These are phyloP conservation scores for Abscondita cerata DNA, from an alignment of 2,888 invertebrate species.

Conservation along the genomic window DNA sequence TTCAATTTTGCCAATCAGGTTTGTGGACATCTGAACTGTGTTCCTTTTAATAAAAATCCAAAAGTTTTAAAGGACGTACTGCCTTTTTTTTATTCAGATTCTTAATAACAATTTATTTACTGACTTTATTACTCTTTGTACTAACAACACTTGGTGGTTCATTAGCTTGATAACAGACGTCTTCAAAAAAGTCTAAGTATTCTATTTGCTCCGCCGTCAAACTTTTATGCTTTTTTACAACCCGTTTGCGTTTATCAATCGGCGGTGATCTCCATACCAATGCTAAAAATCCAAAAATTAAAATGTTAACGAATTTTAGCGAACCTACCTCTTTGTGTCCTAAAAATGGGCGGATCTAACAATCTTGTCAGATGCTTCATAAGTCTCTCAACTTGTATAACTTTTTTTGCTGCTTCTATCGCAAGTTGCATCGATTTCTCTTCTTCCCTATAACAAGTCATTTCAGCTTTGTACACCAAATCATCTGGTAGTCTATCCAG, in stretches of 20 bases:
- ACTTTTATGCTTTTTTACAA: conserved; percentile 42
- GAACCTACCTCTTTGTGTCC: conserved; percentile 40
- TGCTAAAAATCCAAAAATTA: not conserved
- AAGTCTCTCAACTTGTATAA: conserved; percentile 61
- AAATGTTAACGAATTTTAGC: not conserved
- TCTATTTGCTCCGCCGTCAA: conserved; percentile 49
- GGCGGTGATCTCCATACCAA: conserved; percentile 43
- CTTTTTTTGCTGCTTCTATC: conserved; percentile 65
- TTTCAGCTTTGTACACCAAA: conserved; percentile 62
- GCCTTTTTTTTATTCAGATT: not conserved
- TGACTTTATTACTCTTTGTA: no score
- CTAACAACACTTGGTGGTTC: no score
- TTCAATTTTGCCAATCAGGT: no score
- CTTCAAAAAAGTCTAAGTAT: conserved; percentile 51
- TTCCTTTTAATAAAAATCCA: no score
- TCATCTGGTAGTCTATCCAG: conserved; percentile 65
- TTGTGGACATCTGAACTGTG: no score
- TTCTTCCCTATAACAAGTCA: conserved; percentile 62
- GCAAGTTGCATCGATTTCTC: conserved; percentile 62
- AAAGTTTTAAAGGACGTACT: no score
- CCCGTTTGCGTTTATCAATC: conserved; percentile 42
- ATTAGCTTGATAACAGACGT: conserved; percentile 43
- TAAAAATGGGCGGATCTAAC: conserved; percentile 52
- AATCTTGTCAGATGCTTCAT: conserved; percentile 60
- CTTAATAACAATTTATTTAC: no score